These are phyloP conservation scores for Hydropotes inermis DNA, from an alignment of 2,113 vertebrate species.

Conservation along the genomic window DNA sequence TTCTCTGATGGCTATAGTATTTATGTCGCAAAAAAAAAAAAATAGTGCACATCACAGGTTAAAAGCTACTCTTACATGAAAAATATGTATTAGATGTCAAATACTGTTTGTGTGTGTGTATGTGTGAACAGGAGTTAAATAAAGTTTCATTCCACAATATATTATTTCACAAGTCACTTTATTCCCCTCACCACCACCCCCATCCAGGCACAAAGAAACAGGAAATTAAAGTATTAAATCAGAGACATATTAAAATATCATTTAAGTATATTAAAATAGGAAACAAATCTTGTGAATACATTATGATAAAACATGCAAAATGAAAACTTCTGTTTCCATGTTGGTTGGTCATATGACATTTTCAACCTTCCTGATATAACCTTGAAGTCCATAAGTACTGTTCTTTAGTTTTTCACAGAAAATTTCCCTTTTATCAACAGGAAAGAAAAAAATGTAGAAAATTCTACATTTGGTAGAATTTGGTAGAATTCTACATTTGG, in stretches of 20 bases:
- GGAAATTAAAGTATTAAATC: not conserved
- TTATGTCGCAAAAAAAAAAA: not conserved
- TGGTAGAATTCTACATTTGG: too few relatives aligned
- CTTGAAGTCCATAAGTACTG: not conserved
- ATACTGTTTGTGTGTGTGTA: not conserved
- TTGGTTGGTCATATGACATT: not conserved
- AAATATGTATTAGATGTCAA: not conserved
- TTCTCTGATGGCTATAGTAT: not conserved
- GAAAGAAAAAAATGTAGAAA: not conserved
- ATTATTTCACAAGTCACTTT: not conserved
- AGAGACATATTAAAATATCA: too few relatives aligned
- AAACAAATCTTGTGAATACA: not conserved
- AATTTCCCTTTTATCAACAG: not conserved
- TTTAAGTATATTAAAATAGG: not conserved
- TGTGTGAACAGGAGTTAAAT: not conserved
- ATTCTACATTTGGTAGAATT: too few relatives aligned
- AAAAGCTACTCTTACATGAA: not conserved
- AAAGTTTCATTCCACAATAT: not conserved
- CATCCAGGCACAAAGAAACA: not conserved
- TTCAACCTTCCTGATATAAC: not conserved
- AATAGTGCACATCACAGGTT: not conserved
- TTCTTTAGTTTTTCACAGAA: not conserved
- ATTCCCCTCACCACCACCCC: too few relatives aligned
- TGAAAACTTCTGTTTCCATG: not conserved
- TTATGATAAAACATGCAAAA: not conserved